Evolutionary conservation across 2,113 vertebrate species (phyloP), one percentile per base, ranked within the genome.

Genomic region (Poeciliopsis prolifica): DNA sequence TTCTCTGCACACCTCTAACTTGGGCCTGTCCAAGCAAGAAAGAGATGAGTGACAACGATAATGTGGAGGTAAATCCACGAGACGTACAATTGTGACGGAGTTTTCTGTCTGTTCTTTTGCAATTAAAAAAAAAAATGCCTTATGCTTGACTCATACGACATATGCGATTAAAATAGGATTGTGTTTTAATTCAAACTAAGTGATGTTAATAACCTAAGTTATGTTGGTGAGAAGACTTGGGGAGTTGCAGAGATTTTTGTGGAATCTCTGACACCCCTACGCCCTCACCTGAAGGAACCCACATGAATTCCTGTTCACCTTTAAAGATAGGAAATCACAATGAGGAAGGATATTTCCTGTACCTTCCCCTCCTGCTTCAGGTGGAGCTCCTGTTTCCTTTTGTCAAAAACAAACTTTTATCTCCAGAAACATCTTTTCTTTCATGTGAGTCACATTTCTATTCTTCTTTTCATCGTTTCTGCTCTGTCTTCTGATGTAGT

Each of bases 401-500:
- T 74, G 74, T 77, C 29, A 44, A 37, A 69, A 30, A 78, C 33
- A 66, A 19, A 64, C 26, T 66, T 81, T 85, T 90, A 89, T 91
- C 86, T 89, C 78, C n/a, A 37, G 75, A 85, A 86, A 65, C 73
- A 87, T 86, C 80, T 89, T 74, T 81, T 69, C 33, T 77, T 76
- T 80, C 58, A 83, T 61, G 86, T 70, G 42, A 74, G 22, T 83
- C 51, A 76, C 65, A 66, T 73, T 76, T 68, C 22, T 17, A 11
- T n/a, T 30, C 19, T 79, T 51, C 63, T 29, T 22, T 64, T 66
- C 19, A 15, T 31, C 82, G 61, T 78, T 10, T 2, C 37, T 69
- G 65, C 15, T 77, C 3, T 62, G 35, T 79, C 58, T 86, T 17
- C 60, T 78, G 70, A 42, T 73, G 14, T 89, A 99, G 98, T 99